These are phyloP conservation scores for Hydractinia echinata DNA, from an alignment of 30 jellyfish, hydroid and myxozoan species.

Conservation along the genomic window DNA sequence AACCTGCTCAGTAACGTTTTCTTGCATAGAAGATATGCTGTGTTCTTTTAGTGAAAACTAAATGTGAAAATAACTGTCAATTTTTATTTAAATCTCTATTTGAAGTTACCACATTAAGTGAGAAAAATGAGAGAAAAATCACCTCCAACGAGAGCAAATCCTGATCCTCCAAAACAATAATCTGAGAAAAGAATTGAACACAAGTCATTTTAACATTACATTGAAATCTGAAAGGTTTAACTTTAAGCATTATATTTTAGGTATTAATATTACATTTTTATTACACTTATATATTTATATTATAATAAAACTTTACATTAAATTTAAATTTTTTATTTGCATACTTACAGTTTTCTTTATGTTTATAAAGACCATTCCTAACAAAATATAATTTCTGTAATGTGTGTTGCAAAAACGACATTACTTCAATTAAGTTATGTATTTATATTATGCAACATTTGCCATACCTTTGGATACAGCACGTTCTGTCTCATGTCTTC, in stretches of 20 bases:
- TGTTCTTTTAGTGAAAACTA: constrained; percentile 12
- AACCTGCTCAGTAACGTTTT: background rate
- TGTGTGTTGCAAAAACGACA: too few species aligned
- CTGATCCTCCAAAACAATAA: constrained; percentile 18
- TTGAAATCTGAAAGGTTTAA: too few species aligned
- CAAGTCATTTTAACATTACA: too few species aligned
- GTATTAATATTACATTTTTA: too few species aligned
- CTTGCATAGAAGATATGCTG: background rate
- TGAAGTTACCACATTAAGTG: background rate
- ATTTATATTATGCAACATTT: too few species aligned
- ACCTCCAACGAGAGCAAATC: constrained; percentile 19
- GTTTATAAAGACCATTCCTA: too few species aligned
- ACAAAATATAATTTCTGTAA: too few species aligned
- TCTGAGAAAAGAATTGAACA: background rate
- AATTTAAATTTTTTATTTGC: background rate
- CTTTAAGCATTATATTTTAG: too few species aligned
- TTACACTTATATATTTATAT: too few species aligned
- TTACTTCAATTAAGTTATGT: too few species aligned
- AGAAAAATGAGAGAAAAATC: background rate
- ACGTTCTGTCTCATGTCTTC: background rate
- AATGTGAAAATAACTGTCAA: background rate
- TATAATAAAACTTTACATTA: background rate
- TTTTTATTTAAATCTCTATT: background rate
- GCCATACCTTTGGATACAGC: background rate
- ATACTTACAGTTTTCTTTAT: background rate